Evolutionary conservation across 2,888 invertebrate genomes (phyloP).

Genomic region (Drosophila setosimentum): DNA sequence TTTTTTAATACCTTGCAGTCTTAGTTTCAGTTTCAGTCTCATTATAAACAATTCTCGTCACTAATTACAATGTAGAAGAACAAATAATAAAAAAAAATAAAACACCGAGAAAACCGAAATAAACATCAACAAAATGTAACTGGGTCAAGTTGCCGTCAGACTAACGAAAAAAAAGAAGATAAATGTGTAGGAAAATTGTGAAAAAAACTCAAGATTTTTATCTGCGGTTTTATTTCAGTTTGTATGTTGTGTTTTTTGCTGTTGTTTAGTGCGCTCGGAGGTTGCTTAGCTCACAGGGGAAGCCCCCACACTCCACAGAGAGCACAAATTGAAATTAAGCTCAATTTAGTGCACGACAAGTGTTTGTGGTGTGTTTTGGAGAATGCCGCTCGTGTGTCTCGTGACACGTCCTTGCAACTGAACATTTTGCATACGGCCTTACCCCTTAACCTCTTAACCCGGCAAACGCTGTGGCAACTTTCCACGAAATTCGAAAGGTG

Average conservation of each 20-base stretch:
- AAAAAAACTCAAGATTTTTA: slow-evolving; percentile 76
- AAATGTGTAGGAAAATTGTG: slow-evolving; percentile 64
- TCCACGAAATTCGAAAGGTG: slow-evolving; percentile 58
- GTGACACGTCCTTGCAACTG: slow-evolving; percentile 37
- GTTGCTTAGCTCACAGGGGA: slow-evolving; percentile 44
- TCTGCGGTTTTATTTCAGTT: slow-evolving; percentile 74
- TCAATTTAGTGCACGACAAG: slow-evolving; percentile 57
- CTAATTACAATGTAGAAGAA: slow-evolving; percentile 77
- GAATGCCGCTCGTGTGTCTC: slow-evolving; percentile 14
- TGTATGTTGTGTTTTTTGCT: slow-evolving; percentile 7
- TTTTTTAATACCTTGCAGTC: slow-evolving; percentile 31
- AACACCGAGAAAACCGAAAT: slow-evolving; percentile 21
- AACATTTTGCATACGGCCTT: slow-evolving; percentile 40
- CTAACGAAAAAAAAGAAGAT: slow-evolving; percentile 33
- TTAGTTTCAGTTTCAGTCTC: slow-evolving; percentile 57
- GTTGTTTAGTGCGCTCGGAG: slow-evolving; percentile 31
- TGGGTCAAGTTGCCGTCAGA: slow-evolving; percentile 70
- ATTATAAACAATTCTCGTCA: slow-evolving; percentile 78
- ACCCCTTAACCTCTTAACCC: slow-evolving; percentile 3
- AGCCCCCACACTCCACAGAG: slow-evolving; percentile 18
- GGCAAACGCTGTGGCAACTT: slow-evolving; percentile 30
- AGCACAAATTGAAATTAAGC: slow-evolving; percentile 55
- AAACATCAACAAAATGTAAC: slow-evolving; percentile 77
- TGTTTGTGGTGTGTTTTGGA: slow-evolving; percentile 8
- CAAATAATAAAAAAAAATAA: slow-evolving; percentile 59